Evolutionary conservation across 2,797 vertebrate species (phyloP).

Genomic region (Malacoraja senta): DNA sequence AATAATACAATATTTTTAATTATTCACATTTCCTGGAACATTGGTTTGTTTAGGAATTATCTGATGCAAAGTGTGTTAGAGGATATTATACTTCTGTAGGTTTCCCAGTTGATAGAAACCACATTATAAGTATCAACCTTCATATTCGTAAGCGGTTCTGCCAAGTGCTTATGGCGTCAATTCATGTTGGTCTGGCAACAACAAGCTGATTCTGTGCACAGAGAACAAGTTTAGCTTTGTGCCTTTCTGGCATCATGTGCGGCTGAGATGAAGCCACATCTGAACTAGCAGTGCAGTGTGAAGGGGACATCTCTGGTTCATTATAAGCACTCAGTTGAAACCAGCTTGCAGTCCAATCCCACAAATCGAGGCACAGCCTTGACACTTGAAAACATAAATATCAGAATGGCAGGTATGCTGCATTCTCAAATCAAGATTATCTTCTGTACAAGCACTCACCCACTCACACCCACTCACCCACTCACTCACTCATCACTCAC

Average conservation of each 20-base stretch:
- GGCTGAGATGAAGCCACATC: no score
- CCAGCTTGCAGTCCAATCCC: not conserved
- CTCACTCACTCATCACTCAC: no score
- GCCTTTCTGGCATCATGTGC: not conserved
- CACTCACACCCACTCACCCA: no score
- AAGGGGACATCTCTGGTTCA: not conserved
- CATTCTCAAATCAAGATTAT: not conserved
- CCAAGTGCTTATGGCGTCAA: not conserved
- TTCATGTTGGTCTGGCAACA: not conserved
- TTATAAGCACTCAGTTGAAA: not conserved
- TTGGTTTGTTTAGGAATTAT: slow-evolving; percentile 12
- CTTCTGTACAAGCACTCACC: not conserved
- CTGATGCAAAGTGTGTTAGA: slow-evolving; percentile 10
- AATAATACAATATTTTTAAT: slow-evolving; percentile 30
- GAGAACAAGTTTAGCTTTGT: not conserved
- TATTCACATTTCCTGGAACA: slow-evolving; percentile 15
- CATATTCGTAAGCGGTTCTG: no score
- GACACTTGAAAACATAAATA: not conserved
- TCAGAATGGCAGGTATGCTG: not conserved
- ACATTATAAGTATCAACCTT: not conserved
- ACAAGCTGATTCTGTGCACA: not conserved
- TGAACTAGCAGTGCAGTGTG: not conserved
- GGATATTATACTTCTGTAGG: not conserved
- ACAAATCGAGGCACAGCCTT: no score
- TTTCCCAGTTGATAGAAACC: not conserved